Conservation (phyloP, 2,113 vertebrate genomes). For the Lamprotornis superbus region DNA sequence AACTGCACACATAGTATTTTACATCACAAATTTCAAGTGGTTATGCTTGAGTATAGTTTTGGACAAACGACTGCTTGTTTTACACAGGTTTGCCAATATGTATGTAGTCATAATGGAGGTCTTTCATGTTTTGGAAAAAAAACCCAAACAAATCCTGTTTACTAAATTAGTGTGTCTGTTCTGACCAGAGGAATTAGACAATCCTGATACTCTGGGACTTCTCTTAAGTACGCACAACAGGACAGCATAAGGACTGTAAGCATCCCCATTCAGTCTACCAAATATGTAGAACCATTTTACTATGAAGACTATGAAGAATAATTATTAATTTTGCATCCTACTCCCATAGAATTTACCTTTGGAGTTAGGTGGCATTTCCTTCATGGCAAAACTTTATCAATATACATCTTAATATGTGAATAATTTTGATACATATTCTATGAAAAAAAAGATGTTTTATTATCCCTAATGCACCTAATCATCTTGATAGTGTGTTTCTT, state of each 20-base stretch:
- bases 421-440: not conserved
- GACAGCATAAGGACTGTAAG: not conserved
- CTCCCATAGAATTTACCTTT: not conserved
- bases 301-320: not conserved
- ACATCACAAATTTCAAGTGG: not conserved
- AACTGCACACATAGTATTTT: not conserved
- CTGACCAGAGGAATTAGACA: not conserved
- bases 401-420: not conserved
- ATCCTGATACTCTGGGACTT: not conserved
- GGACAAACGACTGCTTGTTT: not conserved
- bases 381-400: not conserved
- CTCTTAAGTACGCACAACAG: not conserved
- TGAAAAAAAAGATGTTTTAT: not conserved
- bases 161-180: not conserved
- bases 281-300: not conserved
- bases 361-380: not conserved
- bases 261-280: not conserved
- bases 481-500: not conserved
- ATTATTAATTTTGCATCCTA: not conserved
- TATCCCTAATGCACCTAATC: not conserved
- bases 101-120: not conserved
- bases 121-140: not conserved
- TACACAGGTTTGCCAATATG: not conserved
- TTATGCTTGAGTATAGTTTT: not conserved
- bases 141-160: not conserved